Conservation (phyloP, 2,888 invertebrate species). For the Hecatera dysodea region DNA sequence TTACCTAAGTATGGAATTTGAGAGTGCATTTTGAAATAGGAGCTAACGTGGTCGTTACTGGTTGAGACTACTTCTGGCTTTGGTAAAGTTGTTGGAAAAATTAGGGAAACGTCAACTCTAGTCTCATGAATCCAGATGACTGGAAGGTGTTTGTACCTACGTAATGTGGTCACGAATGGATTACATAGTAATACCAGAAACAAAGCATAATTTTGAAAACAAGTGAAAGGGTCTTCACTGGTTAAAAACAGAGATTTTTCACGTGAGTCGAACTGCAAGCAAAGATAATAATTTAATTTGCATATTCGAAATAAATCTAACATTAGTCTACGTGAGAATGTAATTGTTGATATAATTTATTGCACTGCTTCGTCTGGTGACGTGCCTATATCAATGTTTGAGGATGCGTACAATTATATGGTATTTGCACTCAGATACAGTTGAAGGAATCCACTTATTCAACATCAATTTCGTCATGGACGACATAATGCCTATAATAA, state of each 20-base stretch:
- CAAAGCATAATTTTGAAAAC: rapidly evolving
- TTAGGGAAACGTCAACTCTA: background rate
- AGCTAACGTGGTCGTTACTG: background rate
- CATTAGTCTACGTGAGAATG: slow-evolving; percentile 39
- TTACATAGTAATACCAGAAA: background rate
- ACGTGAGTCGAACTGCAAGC: background rate
- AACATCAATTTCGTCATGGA: slow-evolving; percentile 34
- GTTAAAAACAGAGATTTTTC: background rate
- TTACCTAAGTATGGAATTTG: slow-evolving; percentile 38
- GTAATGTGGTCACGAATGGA: background rate
- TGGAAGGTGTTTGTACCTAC: background rate
- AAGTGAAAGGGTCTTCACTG: background rate
- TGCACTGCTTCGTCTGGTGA: slow-evolving; percentile 31
- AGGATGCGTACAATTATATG: slow-evolving; percentile 43
- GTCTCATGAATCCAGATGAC: background rate
- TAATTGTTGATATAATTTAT: slow-evolving; percentile 50
- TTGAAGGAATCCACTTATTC: slow-evolving; percentile 37
- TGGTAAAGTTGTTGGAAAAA: background rate
- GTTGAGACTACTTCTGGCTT: background rate
- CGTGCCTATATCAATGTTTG: slow-evolving; percentile 51
- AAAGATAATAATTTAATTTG: slow-evolving; percentile 16
- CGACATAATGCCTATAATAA: slow-evolving; percentile 17
- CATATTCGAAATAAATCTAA: slow-evolving; percentile 32
- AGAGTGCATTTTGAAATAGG: slow-evolving; percentile 11
- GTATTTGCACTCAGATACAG: slow-evolving; percentile 66